Conservation (phyloP, 2,113 vertebrate genomes). For the Arizona elegans region DNA sequence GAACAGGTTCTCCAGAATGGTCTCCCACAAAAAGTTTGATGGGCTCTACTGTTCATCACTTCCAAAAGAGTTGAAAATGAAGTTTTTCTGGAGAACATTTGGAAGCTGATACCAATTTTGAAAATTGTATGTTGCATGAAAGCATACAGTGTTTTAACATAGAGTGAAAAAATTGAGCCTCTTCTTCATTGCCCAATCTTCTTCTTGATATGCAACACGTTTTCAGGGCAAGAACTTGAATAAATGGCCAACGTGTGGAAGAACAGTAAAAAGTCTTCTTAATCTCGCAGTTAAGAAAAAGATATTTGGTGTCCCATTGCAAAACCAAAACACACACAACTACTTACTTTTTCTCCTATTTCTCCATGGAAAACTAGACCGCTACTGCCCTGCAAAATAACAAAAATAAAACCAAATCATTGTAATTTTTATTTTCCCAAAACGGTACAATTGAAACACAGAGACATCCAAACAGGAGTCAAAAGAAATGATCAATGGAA, state of each 20-base stretch:
- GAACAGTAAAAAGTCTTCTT: neutral
- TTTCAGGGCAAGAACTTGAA: neutral
- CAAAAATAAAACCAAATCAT: neutral
- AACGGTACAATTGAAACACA: neutral
- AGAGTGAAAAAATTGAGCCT: neutral
- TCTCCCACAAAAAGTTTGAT: neutral
- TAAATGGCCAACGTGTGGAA: neutral
- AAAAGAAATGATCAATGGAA: neutral
- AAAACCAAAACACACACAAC: constrained; percentile 21
- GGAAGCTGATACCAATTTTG: neutral
- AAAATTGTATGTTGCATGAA: neutral
- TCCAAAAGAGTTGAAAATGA: neutral
- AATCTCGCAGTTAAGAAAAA: neutral
- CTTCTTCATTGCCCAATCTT: neutral
- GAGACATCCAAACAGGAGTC: neutral
- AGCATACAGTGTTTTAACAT: too few species aligned
- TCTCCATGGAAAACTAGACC: constrained; percentile 84
- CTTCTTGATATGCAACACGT: neutral
- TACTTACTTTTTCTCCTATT: constrained; percentile 85
- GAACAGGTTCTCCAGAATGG: neutral
- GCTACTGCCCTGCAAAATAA: constrained; percentile 77
- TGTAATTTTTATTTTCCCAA: neutral
- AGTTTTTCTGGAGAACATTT: neutral
- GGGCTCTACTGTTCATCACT: neutral
- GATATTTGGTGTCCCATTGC: neutral